These are phyloP conservation scores for Apogon talboti DNA, from an alignment of 2,797 vertebrate genomes.

Conservation along the genomic window DNA sequence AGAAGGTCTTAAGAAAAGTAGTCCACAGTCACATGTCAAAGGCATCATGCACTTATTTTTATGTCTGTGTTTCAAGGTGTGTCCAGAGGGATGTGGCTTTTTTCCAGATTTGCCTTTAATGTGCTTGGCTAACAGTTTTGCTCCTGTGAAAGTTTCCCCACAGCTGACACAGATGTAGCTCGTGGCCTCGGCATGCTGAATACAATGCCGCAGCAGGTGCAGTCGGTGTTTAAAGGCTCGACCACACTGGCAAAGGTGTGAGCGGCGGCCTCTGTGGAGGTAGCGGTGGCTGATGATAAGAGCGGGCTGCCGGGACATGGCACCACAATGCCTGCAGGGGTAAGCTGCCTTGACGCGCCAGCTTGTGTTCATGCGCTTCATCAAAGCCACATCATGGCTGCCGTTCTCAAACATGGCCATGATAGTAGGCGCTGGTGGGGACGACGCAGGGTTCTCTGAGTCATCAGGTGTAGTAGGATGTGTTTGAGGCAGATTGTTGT, in stretches of 20 bases:
- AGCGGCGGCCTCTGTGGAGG: constrained; percentile 76
- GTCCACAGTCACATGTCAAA: constrained; percentile 81
- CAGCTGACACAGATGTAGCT: constrained; percentile 85
- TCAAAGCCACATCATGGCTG: constrained; percentile 43
- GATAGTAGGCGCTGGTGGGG: constrained; percentile 36
- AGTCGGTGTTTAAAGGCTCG: constrained; percentile 78
- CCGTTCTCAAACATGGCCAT: constrained; percentile 67
- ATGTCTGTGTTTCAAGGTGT: constrained; percentile 10
- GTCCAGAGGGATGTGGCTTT: constrained; percentile 12
- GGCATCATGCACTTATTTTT: constrained; percentile 69
- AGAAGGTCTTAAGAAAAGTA: constrained; percentile 77
- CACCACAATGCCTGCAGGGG: constrained; percentile 84
- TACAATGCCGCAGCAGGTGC: constrained; percentile 85
- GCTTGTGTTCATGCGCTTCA: constrained; percentile 60
- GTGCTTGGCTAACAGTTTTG: constrained; percentile 77
- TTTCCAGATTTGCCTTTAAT: constrained; percentile 34
- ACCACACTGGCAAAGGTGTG: constrained; percentile 82
- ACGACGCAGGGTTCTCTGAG: neutral
- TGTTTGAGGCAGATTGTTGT: neutral
- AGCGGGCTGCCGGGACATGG: constrained; percentile 77
- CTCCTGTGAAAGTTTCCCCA: constrained; percentile 85
- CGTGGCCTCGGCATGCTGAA: constrained; percentile 82
- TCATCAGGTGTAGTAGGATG: neutral
- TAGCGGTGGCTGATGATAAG: constrained; percentile 83
- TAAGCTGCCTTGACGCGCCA: constrained; percentile 76